Percentiles rank a stretch among this genome's conserved stretches.
Evolutionary conservation across 2,797 vertebrate genomes (phyloP).

Genomic region (Fringilla coelebs): DNA sequence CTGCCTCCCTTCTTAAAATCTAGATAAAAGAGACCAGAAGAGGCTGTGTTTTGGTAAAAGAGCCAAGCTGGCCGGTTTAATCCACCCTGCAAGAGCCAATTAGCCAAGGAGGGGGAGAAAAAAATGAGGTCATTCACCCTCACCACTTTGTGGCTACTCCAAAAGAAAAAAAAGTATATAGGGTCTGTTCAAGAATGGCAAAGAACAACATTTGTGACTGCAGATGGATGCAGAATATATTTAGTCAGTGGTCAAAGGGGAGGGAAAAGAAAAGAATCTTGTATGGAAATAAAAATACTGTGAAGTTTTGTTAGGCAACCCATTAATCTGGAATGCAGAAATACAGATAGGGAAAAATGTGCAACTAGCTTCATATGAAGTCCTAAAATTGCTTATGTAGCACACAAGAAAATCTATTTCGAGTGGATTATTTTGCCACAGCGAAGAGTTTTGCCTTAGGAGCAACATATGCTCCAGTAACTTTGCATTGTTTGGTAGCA

Average conservation of each 20-base stretch:
- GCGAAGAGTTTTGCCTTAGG: not conserved
- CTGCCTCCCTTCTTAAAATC: not conserved
- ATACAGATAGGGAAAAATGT: constrained; percentile 45
- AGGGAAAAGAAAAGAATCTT: constrained; percentile 33
- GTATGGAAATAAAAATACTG: constrained; percentile 57
- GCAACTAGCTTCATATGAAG: constrained; percentile 9
- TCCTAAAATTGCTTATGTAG: constrained; percentile 5
- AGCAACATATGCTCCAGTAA: not conserved
- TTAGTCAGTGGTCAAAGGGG: constrained; percentile 52
- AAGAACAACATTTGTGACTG: constrained; percentile 58
- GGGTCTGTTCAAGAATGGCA: constrained; percentile 43
- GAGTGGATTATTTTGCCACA: constrained; percentile 7
- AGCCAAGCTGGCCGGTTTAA: not conserved
- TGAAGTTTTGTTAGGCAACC: constrained; percentile 46
- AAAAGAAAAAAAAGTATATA: constrained; percentile 33
- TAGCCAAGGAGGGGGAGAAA: not conserved
- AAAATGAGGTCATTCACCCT: constrained; percentile 47
- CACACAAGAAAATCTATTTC: constrained; percentile 4
- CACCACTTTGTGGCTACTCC: constrained; percentile 43
- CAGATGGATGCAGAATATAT: constrained; percentile 36
- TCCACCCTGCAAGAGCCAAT: constrained; percentile 23
- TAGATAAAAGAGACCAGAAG: not conserved
- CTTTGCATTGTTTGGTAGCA: not conserved
- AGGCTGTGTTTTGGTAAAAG: not conserved
- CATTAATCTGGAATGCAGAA: constrained; percentile 49